Base-by-base conservation (phyloP, 1,140 invertebrate species). In the Drosophila tsacasi region DNA sequence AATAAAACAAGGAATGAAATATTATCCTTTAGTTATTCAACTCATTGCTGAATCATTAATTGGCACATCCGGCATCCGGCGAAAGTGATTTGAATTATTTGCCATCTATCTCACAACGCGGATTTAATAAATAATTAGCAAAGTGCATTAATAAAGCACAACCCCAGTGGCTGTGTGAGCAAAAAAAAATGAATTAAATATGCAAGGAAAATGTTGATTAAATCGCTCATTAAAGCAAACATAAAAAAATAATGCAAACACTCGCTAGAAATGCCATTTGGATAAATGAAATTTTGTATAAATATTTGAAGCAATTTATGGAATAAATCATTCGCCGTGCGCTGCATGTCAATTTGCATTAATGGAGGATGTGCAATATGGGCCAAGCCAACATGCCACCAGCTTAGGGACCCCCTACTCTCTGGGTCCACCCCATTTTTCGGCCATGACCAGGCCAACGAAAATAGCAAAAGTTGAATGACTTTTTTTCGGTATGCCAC, bases 401-500 rank as follows among this genome's bases (percentile, higher is more conserved):
- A 39, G 64, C 67, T 59, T 49, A 39, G 32, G 7, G 46, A 25
- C 4, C 2, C 42, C 13, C 46, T 13, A 37, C 58, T 9, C n/a
- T 2, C 9, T 12, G 6, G 19, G 19, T 13, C 50, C 15, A 37
- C 35, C 35, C 32, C 54, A 0, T 23, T 57, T 72, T 55, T 40
- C 13, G 60, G 42, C 44, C 60, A 59, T 77, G 75, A 55, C 61
- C 47, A 49, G 75, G 74, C 55, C 40, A 42, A 42, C 40, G 30
- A 68, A 68, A 83, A 83, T 75, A 58, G 55, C 67, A 19, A 83
- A 75, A 87, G 83, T 87, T 87, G 81, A 89, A 89, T 89, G 83
- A 87, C 83, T 80, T 89, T 86, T 86, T 87, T 80, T 77, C 35
- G 72, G 60, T 72, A 66, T 59, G 39, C 59, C 50, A 61, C 8